Conservation (phyloP, 2,888 invertebrate genomes). For the Xanthorhoe spadicearia region DNA sequence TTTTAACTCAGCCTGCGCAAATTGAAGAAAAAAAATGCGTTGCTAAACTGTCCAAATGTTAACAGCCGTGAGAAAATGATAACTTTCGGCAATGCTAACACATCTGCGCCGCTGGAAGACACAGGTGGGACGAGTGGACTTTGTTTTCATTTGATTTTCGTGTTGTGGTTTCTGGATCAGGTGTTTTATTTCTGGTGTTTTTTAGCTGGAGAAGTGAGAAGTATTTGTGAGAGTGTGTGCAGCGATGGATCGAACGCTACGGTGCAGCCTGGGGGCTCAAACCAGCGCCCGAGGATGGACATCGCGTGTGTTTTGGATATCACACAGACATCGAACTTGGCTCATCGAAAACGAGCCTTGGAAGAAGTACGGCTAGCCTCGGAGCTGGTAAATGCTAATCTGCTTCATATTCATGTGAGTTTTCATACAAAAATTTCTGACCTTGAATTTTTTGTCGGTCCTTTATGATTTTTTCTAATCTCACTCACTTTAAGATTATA, state of each 20-base stretch:
- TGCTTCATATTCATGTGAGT: slow-evolving; percentile 92
- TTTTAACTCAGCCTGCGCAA: slow-evolving; percentile 62
- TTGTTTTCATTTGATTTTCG: slow-evolving; percentile 49
- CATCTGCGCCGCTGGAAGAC: slow-evolving; percentile 73
- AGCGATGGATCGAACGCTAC: slow-evolving; percentile 83
- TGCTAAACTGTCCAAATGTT: slow-evolving; percentile 71
- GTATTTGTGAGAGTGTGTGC: slow-evolving; percentile 82
- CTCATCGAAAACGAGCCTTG: slow-evolving; percentile 91
- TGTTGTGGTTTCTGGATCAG: slow-evolving; percentile 43
- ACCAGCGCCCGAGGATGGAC: slow-evolving; percentile 90
- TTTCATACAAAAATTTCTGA: not conserved
- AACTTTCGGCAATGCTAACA: slow-evolving; percentile 76
- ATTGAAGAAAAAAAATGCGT: slow-evolving; percentile 59
- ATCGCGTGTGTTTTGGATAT: slow-evolving; percentile 95
- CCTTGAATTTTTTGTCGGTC: not conserved
- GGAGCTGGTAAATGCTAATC: slow-evolving; percentile 90
- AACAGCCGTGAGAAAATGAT: slow-evolving; percentile 76
- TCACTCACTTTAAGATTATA: not conserved
- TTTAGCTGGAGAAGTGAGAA: slow-evolving; percentile 77
- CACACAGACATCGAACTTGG: slow-evolving; percentile 88
- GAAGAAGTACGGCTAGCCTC: slow-evolving; percentile 94
- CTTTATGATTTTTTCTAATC: not conserved
- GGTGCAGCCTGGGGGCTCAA: slow-evolving; percentile 71
- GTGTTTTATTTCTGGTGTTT: slow-evolving; percentile 48
- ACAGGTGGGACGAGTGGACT: slow-evolving; percentile 64